Conservation (phyloP, 2,113 vertebrate species). For the Macquaria ambigua region DNA sequence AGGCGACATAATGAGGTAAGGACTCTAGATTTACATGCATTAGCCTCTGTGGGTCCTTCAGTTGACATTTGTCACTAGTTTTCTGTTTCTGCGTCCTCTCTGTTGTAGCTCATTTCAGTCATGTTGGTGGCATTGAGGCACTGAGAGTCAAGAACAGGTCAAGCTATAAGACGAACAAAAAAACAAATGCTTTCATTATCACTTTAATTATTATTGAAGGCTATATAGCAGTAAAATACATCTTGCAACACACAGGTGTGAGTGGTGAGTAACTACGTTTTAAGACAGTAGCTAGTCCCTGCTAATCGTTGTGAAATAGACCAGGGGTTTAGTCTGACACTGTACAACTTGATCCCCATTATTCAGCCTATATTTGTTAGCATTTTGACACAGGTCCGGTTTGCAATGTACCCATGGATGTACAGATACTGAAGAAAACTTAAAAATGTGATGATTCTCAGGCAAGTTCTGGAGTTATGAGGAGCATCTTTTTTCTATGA, state of each 20-base stretch:
- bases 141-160: background rate
- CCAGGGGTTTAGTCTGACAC: background rate
- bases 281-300: background rate
- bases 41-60: background rate
- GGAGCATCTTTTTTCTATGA: background rate
- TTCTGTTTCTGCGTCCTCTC: background rate
- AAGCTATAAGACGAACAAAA: background rate
- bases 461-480: background rate
- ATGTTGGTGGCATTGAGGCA: background rate
- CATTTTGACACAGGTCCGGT: background rate
- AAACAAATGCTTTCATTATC: background rate
- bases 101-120: background rate
- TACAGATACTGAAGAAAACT: background rate
- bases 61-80: slow-evolving; percentile 1
- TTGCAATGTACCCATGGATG: background rate
- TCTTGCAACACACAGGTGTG: too few species aligned
- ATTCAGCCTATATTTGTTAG: background rate
- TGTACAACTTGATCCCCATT: background rate
- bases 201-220: background rate
- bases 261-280: too few species aligned
- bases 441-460: background rate
- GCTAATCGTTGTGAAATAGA: background rate
- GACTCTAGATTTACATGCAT: too few species aligned
- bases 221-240: background rate
- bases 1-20: background rate